phyloP scores from a whole-genome alignment of 1,140 invertebrate species.

The Leptinotarsa texana region DNA sequence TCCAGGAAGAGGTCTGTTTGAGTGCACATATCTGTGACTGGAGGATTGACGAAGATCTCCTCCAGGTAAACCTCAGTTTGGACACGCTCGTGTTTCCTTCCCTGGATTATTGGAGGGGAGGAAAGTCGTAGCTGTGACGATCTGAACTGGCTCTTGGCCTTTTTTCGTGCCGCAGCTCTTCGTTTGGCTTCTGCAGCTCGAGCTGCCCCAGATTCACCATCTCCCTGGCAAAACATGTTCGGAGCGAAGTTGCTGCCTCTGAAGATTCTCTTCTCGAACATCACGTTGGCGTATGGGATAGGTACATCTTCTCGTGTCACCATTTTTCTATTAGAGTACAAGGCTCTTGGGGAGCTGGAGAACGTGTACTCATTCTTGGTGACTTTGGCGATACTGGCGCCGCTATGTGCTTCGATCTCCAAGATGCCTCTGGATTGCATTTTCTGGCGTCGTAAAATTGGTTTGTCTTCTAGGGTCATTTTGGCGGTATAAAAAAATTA shows the following conservation, averaged over 20 bases:
- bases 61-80: constrained; percentile 89
- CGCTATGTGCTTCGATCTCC: constrained; percentile 1
- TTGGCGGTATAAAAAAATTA: background rate
- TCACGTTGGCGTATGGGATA: constrained; percentile 72
- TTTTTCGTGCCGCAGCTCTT: constrained; percentile 63
- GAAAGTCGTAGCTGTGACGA: constrained; percentile 52
- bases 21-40: constrained; percentile 72
- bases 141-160: constrained; percentile 54
- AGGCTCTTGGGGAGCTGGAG: constrained; percentile 48
- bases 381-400: background rate
- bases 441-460: constrained; percentile 19
- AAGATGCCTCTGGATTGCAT: constrained; percentile 7
- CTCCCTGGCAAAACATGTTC: constrained; percentile 55
- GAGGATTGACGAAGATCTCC: constrained; percentile 73
- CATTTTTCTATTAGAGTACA: constrained; percentile 48
- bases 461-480: constrained; percentile 28
- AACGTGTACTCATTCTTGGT: constrained; percentile 41
- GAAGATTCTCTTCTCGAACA: constrained; percentile 82
- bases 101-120: constrained; percentile 73
- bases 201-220: constrained; percentile 63
- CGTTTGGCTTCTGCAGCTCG: constrained; percentile 65
- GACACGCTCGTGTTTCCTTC: constrained; percentile 78
- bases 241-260: constrained; percentile 70
- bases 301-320: constrained; percentile 49
- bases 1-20: constrained; percentile 88